Evolutionary conservation across 2,888 invertebrate genomes (phyloP).

Genomic region (Lordiphosa andalusiaca): DNA sequence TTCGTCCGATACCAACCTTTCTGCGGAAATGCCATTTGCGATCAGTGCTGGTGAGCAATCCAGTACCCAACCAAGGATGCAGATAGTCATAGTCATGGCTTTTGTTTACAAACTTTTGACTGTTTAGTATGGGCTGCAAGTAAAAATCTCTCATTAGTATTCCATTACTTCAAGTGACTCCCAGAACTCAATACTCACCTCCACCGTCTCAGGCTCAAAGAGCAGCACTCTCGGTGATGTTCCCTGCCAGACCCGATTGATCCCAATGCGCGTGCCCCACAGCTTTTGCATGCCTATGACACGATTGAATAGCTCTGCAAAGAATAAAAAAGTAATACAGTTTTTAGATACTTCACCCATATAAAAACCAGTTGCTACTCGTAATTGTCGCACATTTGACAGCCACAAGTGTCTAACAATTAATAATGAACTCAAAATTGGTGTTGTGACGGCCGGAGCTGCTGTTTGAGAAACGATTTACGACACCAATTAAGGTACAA

Average conservation of each 20-base stretch:
- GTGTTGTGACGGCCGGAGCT: conserved; percentile 1
- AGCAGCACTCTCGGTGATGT: conserved; percentile 81
- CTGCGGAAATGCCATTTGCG: conserved; percentile 84
- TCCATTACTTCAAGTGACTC: background rate
- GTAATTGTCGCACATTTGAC: conserved; percentile 12
- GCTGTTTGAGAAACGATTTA: conserved; percentile 45
- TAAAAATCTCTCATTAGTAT: background rate
- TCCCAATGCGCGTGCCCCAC: conserved; percentile 81
- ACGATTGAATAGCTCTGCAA: conserved; percentile 81
- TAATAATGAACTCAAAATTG: conserved; percentile 16
- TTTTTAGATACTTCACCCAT: conserved; percentile 21
- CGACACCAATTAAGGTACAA: conserved; percentile 39
- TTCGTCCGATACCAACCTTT: conserved; percentile 77
- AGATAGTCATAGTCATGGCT: conserved; percentile 82
- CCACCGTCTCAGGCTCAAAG: conserved; percentile 81
- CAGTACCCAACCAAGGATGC: conserved; percentile 83
- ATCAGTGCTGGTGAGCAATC: conserved; percentile 82
- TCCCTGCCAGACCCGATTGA: conserved; percentile 82
- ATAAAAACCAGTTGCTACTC: conserved; percentile 33
- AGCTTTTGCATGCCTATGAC: conserved; percentile 81
- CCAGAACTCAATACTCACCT: conserved; percentile 68
- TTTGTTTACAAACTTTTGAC: conserved; percentile 83
- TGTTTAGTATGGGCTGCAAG: conserved; percentile 82
- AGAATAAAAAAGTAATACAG: no score
- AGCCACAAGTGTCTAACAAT: conserved; percentile 39